Evolutionary conservation across 2,113 vertebrate species (phyloP).

Genomic region (Cheilinus undulatus): DNA sequence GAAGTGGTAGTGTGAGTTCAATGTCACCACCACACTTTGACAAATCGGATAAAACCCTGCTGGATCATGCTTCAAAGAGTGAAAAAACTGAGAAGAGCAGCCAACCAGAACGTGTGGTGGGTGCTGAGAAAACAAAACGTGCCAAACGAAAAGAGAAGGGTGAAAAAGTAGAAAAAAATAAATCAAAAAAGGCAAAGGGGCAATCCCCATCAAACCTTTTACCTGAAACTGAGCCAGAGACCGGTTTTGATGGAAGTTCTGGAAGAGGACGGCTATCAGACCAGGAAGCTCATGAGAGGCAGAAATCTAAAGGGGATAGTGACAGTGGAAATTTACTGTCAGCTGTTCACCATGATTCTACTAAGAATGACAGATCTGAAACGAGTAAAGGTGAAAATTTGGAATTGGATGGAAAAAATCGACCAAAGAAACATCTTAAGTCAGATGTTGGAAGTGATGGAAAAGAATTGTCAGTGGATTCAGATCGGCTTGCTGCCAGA

Average conservation of each 20-base stretch:
- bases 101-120: constrained; percentile 82
- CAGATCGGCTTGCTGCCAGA: constrained; percentile 93
- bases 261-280: constrained; percentile 89
- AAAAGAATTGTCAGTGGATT: constrained; percentile 82
- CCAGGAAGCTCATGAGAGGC: constrained; percentile 85
- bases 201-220: constrained; percentile 90
- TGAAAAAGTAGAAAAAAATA: constrained; percentile 88
- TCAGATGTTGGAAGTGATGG: constrained; percentile 86
- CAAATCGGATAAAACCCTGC: constrained; percentile 89
- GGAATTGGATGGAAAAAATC: constrained; percentile 89
- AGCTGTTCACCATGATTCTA: constrained; percentile 81
- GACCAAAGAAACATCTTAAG: constrained; percentile 91
- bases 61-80: constrained; percentile 87
- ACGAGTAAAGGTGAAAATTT: constrained; percentile 86
- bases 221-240: constrained; percentile 89
- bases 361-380: constrained; percentile 88
- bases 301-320: constrained; percentile 87
- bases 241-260: constrained; percentile 84
- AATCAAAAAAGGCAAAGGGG: constrained; percentile 89
- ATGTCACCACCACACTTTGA: constrained; percentile 94
- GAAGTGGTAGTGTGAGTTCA: constrained; percentile 95
- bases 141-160: constrained; percentile 91
- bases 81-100: constrained; percentile 91
- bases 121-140: constrained; percentile 91
- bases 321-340: constrained; percentile 87